Conservation (phyloP, 2,797 vertebrate species). For the Cuniculus paca region DNA sequence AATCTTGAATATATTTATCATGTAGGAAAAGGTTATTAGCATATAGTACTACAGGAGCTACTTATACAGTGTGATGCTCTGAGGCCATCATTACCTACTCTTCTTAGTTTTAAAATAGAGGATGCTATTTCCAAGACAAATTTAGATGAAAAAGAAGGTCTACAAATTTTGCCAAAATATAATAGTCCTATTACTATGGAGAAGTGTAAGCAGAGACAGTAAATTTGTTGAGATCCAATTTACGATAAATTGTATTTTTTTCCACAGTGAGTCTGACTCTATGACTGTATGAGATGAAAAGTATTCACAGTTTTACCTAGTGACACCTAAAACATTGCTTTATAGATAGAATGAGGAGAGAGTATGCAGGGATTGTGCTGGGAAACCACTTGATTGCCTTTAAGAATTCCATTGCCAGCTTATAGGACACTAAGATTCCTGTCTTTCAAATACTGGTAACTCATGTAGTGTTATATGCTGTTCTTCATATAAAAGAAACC, state of each 20-base stretch:
- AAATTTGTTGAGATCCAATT: slow-evolving; percentile 40
- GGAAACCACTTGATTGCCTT: neutral
- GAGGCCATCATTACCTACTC: neutral
- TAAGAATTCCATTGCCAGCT: neutral
- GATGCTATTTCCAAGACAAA: neutral
- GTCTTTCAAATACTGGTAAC: neutral
- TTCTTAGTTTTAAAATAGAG: neutral
- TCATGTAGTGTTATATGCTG: neutral
- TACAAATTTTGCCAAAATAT: neutral
- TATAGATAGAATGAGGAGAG: neutral
- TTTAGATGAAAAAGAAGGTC: neutral
- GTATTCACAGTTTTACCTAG: slow-evolving; percentile 7
- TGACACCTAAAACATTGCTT: neutral
- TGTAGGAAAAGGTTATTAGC: slow-evolving; percentile 30
- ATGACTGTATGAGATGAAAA: neutral
- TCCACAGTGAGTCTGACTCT: neutral
- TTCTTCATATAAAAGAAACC: neutral
- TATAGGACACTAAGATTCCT: neutral
- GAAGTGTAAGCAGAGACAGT: neutral
- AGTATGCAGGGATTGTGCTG: rapidly evolving
- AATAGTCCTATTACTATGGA: neutral
- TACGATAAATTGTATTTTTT: neutral
- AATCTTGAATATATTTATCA: slow-evolving; percentile 75
- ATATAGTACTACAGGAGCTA: neutral
- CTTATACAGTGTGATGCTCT: neutral